Percentiles rank a stretch among this genome's conserved stretches.
These are phyloP conservation scores for Hoplodrina ambigua DNA, from an alignment of 2,888 invertebrate species.

Conservation along the genomic window DNA sequence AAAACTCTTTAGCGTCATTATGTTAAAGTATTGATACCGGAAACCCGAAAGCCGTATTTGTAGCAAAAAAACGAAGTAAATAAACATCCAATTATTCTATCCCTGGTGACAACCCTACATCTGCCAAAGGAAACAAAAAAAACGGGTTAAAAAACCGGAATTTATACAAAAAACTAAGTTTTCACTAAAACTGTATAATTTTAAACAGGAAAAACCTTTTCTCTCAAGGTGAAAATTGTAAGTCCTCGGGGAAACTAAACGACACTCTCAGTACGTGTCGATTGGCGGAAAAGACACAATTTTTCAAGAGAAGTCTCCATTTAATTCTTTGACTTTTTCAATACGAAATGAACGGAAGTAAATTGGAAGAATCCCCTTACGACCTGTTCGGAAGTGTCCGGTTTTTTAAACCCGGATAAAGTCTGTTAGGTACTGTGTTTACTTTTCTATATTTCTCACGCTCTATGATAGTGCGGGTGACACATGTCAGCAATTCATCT, in stretches of 20 bases:
- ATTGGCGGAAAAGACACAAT: slow-evolving; percentile 20
- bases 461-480: too few relatives aligned
- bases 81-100: neutral
- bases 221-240: neutral
- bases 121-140: neutral
- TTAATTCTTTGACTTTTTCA: slow-evolving; percentile 19
- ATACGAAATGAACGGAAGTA: slow-evolving; percentile 1
- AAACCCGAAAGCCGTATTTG: too few relatives aligned
- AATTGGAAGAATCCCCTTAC: slow-evolving; percentile 21
- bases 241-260: slow-evolving; percentile 22
- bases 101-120: neutral
- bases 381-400: neutral
- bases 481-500: too few relatives aligned
- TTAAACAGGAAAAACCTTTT: neutral
- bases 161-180: neutral
- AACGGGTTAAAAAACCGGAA: too few relatives aligned
- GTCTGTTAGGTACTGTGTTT: too few relatives aligned
- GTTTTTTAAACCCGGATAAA: neutral
- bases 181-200: neutral
- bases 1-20: too few relatives aligned
- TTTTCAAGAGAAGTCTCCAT: neutral
- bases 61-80: too few relatives aligned
- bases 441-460: too few relatives aligned
- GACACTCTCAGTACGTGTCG: slow-evolving; percentile 19
- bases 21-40: too few relatives aligned